These are phyloP conservation scores for Penelope pileata DNA, from an alignment of 2,113 vertebrate species.

Conservation along the genomic window DNA sequence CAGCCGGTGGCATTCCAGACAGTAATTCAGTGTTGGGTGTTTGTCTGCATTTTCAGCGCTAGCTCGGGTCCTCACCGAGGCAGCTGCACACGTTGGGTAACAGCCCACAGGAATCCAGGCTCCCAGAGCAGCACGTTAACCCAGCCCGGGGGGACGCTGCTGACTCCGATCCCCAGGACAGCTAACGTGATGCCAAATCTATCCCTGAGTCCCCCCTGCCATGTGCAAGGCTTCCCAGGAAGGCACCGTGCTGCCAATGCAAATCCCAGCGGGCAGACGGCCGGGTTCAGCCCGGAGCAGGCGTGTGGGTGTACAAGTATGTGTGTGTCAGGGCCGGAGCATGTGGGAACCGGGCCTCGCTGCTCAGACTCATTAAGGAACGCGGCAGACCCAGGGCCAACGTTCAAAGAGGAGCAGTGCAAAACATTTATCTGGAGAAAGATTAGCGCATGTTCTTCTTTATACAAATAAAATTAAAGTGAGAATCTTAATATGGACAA, in stretches of 20 bases:
- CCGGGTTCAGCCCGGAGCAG: background rate
- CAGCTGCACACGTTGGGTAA: background rate
- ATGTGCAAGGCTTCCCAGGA: rapidly evolving
- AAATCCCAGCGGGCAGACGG: background rate
- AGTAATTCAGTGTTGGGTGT: background rate
- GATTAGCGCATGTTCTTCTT: constrained; percentile 10
- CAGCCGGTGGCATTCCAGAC: constrained; percentile 37
- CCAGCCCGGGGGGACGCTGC: background rate
- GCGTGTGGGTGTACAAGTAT: background rate
- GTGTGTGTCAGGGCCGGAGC: constrained; percentile 32
- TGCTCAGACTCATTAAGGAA: constrained; percentile 37
- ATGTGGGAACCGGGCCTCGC: background rate
- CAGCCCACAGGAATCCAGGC: background rate
- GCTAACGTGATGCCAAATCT: background rate
- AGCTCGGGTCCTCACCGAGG: background rate
- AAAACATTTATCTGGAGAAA: constrained; percentile 50
- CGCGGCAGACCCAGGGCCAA: background rate
- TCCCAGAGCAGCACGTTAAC: background rate
- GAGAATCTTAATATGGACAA: constrained; percentile 31
- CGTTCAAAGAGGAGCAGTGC: constrained; percentile 6
- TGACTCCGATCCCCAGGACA: too few species aligned
- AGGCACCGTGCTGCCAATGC: background rate
- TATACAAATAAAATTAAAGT: constrained; percentile 56
- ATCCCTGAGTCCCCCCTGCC: background rate
- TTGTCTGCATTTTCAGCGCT: rapidly evolving